These are phyloP conservation scores for Takifugu ocellatus DNA, from an alignment of 2,797 vertebrate genomes.

Conservation along the genomic window DNA sequence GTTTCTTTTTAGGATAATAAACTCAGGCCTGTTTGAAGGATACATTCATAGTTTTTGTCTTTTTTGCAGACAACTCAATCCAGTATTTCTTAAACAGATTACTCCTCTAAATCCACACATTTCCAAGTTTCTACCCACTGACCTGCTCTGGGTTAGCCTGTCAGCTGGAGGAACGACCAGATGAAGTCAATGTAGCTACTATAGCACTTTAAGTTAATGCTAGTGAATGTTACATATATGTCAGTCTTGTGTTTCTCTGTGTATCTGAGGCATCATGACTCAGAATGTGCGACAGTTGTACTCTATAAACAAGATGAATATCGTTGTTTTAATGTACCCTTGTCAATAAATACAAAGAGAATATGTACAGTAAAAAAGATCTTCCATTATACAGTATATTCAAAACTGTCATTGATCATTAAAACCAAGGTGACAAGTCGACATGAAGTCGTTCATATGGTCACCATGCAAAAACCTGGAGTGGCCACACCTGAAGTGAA, in stretches of 20 bases:
- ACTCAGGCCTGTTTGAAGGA: background rate
- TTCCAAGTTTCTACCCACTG: background rate
- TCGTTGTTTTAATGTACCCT: constrained; percentile 62
- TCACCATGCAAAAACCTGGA: background rate
- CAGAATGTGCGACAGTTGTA: constrained; percentile 43
- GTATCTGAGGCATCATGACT: constrained; percentile 43
- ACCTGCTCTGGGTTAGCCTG: constrained; percentile 7
- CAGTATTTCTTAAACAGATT: background rate
- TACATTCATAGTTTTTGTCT: background rate
- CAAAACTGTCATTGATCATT: background rate
- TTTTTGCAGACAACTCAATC: background rate
- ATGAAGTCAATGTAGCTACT: constrained; percentile 24
- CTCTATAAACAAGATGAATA: constrained; percentile 48
- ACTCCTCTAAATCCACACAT: background rate
- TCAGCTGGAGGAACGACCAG: constrained; percentile 7
- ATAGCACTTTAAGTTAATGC: constrained; percentile 57
- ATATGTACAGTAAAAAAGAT: constrained; percentile 22
- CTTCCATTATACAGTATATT: background rate
- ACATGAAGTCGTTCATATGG: constrained; percentile 7
- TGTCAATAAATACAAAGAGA: constrained; percentile 62
- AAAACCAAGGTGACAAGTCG: constrained; percentile 11
- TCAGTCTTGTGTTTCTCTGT: constrained; percentile 37
- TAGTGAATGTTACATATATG: constrained; percentile 57
- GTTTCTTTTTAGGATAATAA: background rate
- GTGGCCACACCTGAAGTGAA: background rate